Conservation (phyloP, 2,113 vertebrate genomes). For the Syngnathus scovelli region DNA sequence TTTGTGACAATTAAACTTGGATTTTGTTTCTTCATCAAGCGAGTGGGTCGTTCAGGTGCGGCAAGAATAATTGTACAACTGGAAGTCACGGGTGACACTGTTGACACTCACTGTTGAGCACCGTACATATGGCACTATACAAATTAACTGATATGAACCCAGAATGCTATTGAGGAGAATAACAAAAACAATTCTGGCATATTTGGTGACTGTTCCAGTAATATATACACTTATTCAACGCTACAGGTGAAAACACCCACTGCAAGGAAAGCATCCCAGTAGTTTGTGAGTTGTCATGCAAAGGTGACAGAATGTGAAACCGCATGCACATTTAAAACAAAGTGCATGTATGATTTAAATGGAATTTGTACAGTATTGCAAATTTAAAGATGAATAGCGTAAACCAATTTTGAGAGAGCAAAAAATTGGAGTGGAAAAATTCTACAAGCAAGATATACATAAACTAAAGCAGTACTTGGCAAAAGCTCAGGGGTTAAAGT, state of each 20-base stretch:
- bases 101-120: neutral
- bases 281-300: conserved; percentile 21
- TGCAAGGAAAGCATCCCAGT: neutral
- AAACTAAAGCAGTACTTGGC: neutral
- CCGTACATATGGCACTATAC: neutral
- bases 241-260: neutral
- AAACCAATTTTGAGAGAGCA: neutral
- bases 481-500: conserved; percentile 5
- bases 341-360: neutral
- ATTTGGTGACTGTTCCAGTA: conserved; percentile 22
- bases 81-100: conserved; percentile 15
- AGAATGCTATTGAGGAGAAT: neutral
- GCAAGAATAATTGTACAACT: conserved; percentile 28
- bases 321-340: conserved; percentile 6
- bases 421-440: conserved; percentile 6
- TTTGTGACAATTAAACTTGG: neutral
- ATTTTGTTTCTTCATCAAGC: conserved; percentile 3
- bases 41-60: neutral
- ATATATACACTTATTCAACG: conserved; percentile 13
- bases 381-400: neutral
- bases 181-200: neutral
- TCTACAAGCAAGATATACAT: conserved; percentile 8
- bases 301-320: neutral
- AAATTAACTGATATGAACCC: neutral
- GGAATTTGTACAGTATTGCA: neutral